Conservation (phyloP, 2,797 vertebrate species). For the Hippoglossus hippoglossus region DNA sequence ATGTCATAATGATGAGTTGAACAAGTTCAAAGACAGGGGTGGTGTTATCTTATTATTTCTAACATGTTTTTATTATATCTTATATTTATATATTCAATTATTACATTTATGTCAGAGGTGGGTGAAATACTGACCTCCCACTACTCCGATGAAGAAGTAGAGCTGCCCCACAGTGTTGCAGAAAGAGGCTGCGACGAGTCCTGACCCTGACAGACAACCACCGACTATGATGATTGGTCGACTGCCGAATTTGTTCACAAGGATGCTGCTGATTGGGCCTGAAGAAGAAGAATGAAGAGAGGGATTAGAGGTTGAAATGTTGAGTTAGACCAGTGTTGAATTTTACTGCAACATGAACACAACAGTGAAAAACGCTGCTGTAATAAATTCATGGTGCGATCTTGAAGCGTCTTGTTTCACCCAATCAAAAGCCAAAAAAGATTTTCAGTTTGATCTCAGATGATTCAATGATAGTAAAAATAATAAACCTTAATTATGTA, state of each 20-base stretch:
- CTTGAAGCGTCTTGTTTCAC: no score
- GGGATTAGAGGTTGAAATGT: neutral
- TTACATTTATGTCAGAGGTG: no score
- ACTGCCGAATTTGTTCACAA: slow-evolving; percentile 95
- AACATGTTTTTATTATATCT: no score
- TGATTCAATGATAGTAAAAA: no score
- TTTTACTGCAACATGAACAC: neutral
- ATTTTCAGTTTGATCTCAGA: no score
- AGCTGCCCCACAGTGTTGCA: slow-evolving; percentile 92
- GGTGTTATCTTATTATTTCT: no score
- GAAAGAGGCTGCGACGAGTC: slow-evolving; percentile 91
- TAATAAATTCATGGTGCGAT: no score
- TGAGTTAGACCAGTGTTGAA: neutral
- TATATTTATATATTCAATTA: no score
- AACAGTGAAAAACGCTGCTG: neutral
- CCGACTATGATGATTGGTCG: slow-evolving; percentile 92
- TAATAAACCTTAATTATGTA: no score
- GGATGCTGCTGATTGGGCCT: slow-evolving; percentile 96
- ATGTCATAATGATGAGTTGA: no score
- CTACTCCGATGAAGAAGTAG: slow-evolving; percentile 94
- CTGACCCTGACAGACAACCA: slow-evolving; percentile 87
- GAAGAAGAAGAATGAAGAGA: slow-evolving; percentile 1
- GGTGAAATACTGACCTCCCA: slow-evolving; percentile 88
- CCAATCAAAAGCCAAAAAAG: no score
- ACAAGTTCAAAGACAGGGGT: no score